A percentile compares a stretch with the other conserved stretches of the same genome.
Conservation (phyloP, 30 jellyfish, hydroid and myxozoan species). For the Aurelia aurita region DNA sequence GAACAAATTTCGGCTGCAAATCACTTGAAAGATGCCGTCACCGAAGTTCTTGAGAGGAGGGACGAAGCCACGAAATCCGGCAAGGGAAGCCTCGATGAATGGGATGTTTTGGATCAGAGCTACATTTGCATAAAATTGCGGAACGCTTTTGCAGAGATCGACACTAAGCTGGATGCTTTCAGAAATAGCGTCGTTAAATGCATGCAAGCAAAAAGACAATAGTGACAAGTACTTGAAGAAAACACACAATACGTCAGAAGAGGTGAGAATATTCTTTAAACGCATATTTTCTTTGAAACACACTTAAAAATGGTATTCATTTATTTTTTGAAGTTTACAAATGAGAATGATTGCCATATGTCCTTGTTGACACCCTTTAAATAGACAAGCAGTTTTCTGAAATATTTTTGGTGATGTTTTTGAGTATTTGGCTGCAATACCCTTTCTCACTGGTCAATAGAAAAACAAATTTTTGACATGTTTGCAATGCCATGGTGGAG, state of each 20-base stretch:
- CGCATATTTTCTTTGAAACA: background rate
- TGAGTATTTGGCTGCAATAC: no score
- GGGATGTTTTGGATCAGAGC: conserved; percentile 75
- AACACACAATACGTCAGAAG: conserved; percentile 54
- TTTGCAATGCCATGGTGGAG: no score
- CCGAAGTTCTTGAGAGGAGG: conserved; percentile 41
- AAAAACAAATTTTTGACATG: no score
- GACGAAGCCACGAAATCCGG: conserved; percentile 44
- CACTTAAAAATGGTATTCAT: background rate
- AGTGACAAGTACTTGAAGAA: conserved; percentile 11
- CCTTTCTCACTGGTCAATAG: no score
- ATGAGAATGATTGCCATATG: no score
- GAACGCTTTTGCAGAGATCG: conserved; percentile 66
- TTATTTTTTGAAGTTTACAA: no score
- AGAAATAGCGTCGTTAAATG: conserved; percentile 22
- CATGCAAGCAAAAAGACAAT: conserved; percentile 52
- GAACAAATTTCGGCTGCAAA: conserved; percentile 62
- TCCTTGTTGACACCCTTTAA: no score
- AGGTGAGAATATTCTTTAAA: conserved; percentile 18
- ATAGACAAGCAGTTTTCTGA: no score
- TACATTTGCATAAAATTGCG: conserved; percentile 67
- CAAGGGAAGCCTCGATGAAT: conserved; percentile 46
- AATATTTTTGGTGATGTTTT: no score
- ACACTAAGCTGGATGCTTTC: conserved; percentile 30
- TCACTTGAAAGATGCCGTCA: conserved; percentile 53